Evolutionary conservation across 2,113 vertebrate genomes (phyloP).

Genomic region (Rhagologus leucostigma): DNA sequence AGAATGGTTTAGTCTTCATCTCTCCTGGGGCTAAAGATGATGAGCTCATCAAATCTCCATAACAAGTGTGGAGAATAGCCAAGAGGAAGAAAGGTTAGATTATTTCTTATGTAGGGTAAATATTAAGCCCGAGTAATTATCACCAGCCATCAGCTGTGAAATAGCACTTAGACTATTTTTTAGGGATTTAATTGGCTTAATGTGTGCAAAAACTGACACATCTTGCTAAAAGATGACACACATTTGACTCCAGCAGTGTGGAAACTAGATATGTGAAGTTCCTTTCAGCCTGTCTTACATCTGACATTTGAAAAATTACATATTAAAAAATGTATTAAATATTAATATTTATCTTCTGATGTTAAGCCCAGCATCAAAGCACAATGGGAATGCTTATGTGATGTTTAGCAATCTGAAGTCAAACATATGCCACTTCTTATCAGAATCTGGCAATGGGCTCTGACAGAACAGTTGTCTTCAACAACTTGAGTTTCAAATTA

Average conservation of each 20-base stretch:
- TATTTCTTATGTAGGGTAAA: constrained; percentile 33
- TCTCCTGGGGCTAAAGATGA: constrained; percentile 1
- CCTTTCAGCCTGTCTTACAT: constrained; percentile 19
- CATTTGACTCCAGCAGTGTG: constrained; percentile 20
- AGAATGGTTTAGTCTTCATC: not conserved
- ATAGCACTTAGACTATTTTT: constrained; percentile 27
- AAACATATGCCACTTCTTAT: not conserved
- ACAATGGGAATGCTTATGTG: not conserved
- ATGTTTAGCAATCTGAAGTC: constrained; percentile 34
- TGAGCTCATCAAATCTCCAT: constrained; percentile 5
- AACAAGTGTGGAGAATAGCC: constrained; percentile 31
- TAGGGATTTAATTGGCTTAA: constrained; percentile 51
- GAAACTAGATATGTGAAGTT: constrained; percentile 4
- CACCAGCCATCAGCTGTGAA: constrained; percentile 45
- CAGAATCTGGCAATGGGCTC: not conserved
- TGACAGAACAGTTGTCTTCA: not conserved
- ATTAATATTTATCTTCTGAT: constrained; percentile 47
- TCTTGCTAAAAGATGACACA: constrained; percentile 20
- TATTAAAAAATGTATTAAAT: constrained; percentile 22
- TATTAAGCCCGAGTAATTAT: constrained; percentile 53
- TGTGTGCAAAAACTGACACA: not conserved
- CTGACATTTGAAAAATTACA: constrained; percentile 39
- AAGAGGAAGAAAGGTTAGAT: constrained; percentile 36
- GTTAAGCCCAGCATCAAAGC: constrained; percentile 28
- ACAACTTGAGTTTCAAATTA: not conserved